Evolutionary conservation across 37 sponge, comb jelly and placozoan species (phyloP).

Genomic region (Tethya wilhelma): DNA sequence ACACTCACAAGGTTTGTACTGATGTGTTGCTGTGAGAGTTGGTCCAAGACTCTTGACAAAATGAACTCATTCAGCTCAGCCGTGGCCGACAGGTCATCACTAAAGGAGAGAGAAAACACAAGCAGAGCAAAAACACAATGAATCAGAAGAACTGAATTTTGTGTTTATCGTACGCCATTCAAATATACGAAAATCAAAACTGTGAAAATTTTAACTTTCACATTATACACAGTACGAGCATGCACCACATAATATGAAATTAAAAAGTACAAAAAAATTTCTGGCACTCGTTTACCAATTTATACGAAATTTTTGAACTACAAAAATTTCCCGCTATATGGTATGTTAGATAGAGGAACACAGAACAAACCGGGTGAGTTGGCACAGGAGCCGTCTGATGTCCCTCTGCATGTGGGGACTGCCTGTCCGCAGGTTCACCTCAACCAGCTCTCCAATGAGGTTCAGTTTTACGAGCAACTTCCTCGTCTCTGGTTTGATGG

Average conservation of each 20-base stretch:
- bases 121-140: too few species aligned
- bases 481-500: constrained; percentile 53
- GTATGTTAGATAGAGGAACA: too few species aligned
- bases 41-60: constrained; percentile 38
- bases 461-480: constrained; percentile 49
- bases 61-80: constrained; percentile 67
- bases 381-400: constrained; percentile 76
- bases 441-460: constrained; percentile 79
- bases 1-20: constrained; percentile 66
- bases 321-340: too few species aligned
- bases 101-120: neutral
- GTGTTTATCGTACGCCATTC: too few species aligned
- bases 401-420: constrained; percentile 43
- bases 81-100: constrained; percentile 71
- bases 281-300: too few species aligned
- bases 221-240: too few species aligned
- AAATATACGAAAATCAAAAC: too few species aligned
- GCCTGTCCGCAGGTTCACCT: constrained; percentile 71
- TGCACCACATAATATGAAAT: too few species aligned
- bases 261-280: too few species aligned
- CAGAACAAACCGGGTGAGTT: constrained; percentile 73
- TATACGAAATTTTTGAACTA: too few species aligned
- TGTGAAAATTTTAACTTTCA: too few species aligned
- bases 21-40: constrained; percentile 39
- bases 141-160: too few species aligned